Percentiles rank a stretch among this genome's conserved stretches.
These are phyloP conservation scores for Eudyptes chrysolophus DNA, from an alignment of 2,113 vertebrate species.

Conservation along the genomic window DNA sequence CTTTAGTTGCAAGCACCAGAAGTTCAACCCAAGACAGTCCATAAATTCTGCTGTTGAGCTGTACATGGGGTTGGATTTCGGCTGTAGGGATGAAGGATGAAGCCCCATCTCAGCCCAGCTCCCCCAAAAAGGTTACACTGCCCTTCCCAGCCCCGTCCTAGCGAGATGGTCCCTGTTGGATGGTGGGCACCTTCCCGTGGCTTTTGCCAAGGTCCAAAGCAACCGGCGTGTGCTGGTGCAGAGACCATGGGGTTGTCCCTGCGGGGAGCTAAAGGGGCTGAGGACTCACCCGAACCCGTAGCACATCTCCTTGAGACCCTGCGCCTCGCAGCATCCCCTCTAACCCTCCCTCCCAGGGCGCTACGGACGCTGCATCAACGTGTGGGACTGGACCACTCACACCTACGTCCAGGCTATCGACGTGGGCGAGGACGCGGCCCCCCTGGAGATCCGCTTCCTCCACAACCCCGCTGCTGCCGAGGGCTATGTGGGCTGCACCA, in stretches of 20 bases:
- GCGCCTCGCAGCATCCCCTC: background rate
- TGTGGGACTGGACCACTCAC: constrained; percentile 92
- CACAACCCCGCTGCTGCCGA: constrained; percentile 80
- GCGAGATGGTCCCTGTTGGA: fast-evolving
- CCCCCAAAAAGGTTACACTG: background rate
- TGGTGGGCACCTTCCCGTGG: background rate
- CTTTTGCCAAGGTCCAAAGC: background rate
- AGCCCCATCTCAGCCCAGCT: background rate
- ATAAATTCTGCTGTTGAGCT: background rate
- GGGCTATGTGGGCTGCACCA: constrained; percentile 89
- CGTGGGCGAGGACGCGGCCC: constrained; percentile 81
- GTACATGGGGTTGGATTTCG: background rate
- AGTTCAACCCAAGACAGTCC: background rate
- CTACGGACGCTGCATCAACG: constrained; percentile 80
- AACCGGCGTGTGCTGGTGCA: background rate
- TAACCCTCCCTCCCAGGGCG: background rate
- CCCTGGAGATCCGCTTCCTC: constrained; percentile 90
- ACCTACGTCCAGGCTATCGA: constrained; percentile 82
- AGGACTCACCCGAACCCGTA: background rate
- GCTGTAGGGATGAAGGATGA: background rate
- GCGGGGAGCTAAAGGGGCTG: background rate
- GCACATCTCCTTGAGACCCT: background rate
- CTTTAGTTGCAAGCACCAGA: background rate
- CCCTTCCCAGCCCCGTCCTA: background rate
- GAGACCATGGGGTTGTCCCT: background rate